Percentiles rank a stretch among this genome's conserved stretches.
These are phyloP conservation scores for Spilarctia lutea DNA, from an alignment of 2,888 invertebrate genomes.

Conservation along the genomic window DNA sequence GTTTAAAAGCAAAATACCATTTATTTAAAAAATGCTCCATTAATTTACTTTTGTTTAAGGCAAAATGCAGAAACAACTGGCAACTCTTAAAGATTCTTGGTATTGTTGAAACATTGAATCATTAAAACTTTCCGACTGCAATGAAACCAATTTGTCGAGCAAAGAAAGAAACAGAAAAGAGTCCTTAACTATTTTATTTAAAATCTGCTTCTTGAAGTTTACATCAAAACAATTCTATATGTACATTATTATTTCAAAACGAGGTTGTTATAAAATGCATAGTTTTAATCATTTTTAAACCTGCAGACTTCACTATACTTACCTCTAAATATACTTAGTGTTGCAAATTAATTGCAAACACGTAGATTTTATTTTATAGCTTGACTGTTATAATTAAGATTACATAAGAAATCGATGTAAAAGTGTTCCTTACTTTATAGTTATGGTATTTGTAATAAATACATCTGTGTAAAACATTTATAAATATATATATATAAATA, in stretches of 20 bases:
- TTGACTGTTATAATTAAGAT: not conserved
- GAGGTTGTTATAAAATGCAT: too few species aligned
- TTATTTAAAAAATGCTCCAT: not conserved
- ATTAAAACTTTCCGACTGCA: conserved; percentile 18
- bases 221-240: not conserved
- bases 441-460: not conserved
- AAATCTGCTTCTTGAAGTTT: not conserved
- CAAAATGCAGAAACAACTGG: not conserved
- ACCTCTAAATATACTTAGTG: too few species aligned
- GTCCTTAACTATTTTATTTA: not conserved
- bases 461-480: not conserved
- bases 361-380: not conserved
- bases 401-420: too few species aligned
- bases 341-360: not conserved
- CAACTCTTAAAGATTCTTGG: not conserved
- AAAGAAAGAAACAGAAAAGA: conserved; percentile 8
- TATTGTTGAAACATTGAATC: conserved; percentile 11
- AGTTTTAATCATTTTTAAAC: too few species aligned
- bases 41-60: not conserved
- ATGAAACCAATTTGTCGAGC: conserved; percentile 14
- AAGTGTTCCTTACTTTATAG: too few species aligned
- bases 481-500: too few species aligned
- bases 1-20: not conserved
- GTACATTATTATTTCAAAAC: not conserved
- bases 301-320: too few species aligned